Evolutionary conservation across 2,888 invertebrate genomes (phyloP).

Genomic region (Pycnomerus fuliginosus): DNA sequence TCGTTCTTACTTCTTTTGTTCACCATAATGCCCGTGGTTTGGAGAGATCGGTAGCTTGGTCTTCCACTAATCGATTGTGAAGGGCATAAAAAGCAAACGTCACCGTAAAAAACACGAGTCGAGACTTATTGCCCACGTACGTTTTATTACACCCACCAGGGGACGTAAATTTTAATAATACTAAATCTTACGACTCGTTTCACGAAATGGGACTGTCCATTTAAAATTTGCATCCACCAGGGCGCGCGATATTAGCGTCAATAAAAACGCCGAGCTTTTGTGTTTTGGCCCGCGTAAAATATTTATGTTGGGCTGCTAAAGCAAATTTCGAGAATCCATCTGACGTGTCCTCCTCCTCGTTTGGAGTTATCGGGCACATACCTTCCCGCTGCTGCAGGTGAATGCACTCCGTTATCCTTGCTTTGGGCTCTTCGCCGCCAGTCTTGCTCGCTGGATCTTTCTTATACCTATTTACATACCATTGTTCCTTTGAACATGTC

Average conservation of each 20-base stretch:
- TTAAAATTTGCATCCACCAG: constrained; percentile 28
- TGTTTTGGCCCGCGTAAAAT: constrained; percentile 10
- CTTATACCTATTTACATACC: constrained; percentile 10
- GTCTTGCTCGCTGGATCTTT: constrained; percentile 7
- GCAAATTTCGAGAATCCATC: constrained; percentile 5
- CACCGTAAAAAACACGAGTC: constrained; percentile 16
- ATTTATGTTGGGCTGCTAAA: constrained; percentile 10
- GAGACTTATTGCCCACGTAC: constrained; percentile 8
- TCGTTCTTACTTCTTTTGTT: too few species aligned
- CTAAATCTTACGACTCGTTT: constrained; percentile 28
- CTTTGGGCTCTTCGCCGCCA: constrained; percentile 30
- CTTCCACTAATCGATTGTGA: constrained; percentile 11
- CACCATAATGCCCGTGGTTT: too few species aligned
- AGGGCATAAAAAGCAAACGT: constrained; percentile 18
- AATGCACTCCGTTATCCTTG: constrained; percentile 34
- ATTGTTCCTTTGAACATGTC: constrained; percentile 14
- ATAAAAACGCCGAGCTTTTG: constrained; percentile 8
- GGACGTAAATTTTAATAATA: constrained; percentile 29
- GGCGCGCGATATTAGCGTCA: constrained; percentile 14
- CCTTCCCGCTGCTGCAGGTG: constrained; percentile 32
- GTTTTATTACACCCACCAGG: constrained; percentile 22
- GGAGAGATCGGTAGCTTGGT: too few species aligned
- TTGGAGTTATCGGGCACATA: constrained; percentile 29
- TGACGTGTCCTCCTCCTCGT: constrained; percentile 14
- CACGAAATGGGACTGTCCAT: constrained; percentile 27